Conservation (phyloP, 2,113 vertebrate species). For the Lagopus muta region DNA sequence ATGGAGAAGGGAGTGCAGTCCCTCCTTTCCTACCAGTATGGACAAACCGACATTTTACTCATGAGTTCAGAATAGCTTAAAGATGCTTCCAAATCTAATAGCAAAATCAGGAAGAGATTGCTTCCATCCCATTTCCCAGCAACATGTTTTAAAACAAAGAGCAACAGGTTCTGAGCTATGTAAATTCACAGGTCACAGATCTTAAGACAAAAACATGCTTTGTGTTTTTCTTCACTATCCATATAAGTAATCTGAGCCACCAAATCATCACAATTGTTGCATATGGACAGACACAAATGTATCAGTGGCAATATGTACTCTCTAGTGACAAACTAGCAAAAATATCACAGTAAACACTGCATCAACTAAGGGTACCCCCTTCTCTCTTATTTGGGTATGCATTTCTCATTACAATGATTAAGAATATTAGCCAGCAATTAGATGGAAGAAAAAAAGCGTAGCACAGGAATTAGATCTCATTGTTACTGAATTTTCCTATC, state of each 20-base stretch:
- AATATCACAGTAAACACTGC: background rate
- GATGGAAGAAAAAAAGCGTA: background rate
- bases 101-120: background rate
- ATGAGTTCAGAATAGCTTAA: accelerated
- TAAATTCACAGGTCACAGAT: background rate
- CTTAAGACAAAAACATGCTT: background rate
- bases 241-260: background rate
- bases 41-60: background rate
- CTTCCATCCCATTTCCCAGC: background rate
- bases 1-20: background rate
- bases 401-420: background rate
- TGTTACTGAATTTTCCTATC: constrained; percentile 55
- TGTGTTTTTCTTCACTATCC: background rate
- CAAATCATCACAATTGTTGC: background rate
- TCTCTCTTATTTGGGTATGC: background rate
- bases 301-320: background rate
- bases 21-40: background rate
- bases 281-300: background rate
- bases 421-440: background rate
- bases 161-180: background rate
- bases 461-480: background rate
- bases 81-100: background rate
- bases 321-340: background rate
- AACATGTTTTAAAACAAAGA: background rate
- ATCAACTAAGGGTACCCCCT: background rate